These are phyloP conservation scores for Aspiorhynchus laticeps DNA, from an alignment of 2,113 vertebrate genomes.

Conservation along the genomic window DNA sequence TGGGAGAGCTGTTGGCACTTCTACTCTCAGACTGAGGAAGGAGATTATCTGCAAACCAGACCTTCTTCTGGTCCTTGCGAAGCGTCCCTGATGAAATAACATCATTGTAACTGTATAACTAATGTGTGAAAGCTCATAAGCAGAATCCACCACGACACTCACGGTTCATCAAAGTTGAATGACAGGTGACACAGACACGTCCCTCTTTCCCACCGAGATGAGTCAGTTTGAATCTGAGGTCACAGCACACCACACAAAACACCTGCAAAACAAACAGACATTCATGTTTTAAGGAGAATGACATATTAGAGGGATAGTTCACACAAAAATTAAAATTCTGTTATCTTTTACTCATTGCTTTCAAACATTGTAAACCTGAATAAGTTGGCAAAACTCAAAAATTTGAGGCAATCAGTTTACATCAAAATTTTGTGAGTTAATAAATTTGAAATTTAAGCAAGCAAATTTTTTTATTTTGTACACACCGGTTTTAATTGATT, in stretches of 20 bases:
- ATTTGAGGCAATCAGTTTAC: not conserved
- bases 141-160: conserved; percentile 62
- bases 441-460: not conserved
- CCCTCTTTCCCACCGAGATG: conserved; percentile 97
- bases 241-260: conserved; percentile 94
- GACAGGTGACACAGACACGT: conserved; percentile 94
- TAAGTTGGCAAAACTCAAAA: not conserved
- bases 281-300: not conserved
- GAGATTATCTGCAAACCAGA: conserved; percentile 97
- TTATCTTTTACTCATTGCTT: not conserved
- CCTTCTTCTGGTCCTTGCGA: conserved; percentile 88
- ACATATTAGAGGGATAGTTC: not conserved
- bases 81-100: conserved; percentile 66
- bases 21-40: conserved; percentile 84
- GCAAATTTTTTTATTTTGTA: not conserved
- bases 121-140: not conserved
- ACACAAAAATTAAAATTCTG: not conserved
- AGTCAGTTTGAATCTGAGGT: conserved; percentile 88
- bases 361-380: not conserved
- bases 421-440: not conserved
- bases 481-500: too few relatives aligned
- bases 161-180: conserved; percentile 92
- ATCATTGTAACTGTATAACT: not conserved
- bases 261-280: conserved; percentile 75
- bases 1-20: conserved; percentile 51